These are phyloP conservation scores for Acridotheres tristis DNA, from an alignment of 2,797 vertebrate species.

Conservation along the genomic window DNA sequence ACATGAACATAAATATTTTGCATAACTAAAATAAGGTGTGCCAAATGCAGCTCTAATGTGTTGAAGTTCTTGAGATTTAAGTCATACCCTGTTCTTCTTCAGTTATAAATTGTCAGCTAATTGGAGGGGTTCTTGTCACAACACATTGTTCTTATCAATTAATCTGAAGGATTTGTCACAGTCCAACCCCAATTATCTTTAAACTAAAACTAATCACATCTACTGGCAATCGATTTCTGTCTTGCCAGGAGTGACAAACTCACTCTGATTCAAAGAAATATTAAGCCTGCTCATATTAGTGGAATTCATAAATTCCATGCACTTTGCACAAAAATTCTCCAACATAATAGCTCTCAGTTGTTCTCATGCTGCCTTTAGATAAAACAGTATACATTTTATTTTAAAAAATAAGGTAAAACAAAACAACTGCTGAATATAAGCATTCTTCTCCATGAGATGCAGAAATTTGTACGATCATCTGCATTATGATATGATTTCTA, in stretches of 20 bases:
- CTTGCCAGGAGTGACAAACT: background rate
- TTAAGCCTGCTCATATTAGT: background rate
- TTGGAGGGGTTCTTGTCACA: background rate
- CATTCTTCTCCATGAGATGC: background rate
- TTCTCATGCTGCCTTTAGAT: background rate
- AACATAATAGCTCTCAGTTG: background rate
- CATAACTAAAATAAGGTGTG: background rate
- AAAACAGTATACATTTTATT: background rate
- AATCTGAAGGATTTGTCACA: constrained; percentile 2
- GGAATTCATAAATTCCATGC: background rate
- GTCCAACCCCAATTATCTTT: background rate
- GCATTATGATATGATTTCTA: background rate
- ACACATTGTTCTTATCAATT: background rate
- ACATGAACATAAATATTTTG: background rate
- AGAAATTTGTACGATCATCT: background rate
- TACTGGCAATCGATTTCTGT: background rate
- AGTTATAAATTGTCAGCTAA: background rate
- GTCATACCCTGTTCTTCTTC: background rate
- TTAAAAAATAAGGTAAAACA: background rate
- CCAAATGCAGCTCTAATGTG: background rate
- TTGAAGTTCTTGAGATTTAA: background rate
- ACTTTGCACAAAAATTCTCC: background rate
- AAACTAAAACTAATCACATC: background rate
- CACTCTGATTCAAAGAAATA: background rate
- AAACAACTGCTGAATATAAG: background rate